Conservation (phyloP, 2,113 vertebrate species). For the Stercorarius parasiticus region DNA sequence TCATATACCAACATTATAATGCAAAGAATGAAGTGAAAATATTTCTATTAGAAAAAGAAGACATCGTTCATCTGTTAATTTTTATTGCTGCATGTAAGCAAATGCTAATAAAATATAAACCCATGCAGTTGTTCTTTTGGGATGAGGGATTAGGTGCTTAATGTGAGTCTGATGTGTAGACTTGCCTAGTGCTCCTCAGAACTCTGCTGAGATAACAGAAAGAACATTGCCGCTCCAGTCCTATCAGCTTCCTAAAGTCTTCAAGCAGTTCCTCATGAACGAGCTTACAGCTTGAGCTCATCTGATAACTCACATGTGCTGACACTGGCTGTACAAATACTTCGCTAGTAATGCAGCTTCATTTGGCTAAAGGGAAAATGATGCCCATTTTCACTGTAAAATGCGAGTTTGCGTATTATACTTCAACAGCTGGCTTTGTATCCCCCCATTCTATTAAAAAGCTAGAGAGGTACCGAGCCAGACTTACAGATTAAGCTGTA, state of each 20-base stretch:
- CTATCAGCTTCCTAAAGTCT: constrained; percentile 24
- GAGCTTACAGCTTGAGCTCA: not conserved
- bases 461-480: not conserved
- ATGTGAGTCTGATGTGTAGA: not conserved
- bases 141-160: not conserved
- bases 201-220: not conserved
- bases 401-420: not conserved
- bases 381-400: not conserved
- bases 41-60: not conserved
- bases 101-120: not conserved
- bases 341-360: not conserved
- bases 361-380: not conserved
- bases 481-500: not conserved
- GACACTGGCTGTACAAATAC: not conserved
- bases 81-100: not conserved
- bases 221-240: not conserved
- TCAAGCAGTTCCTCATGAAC: not conserved
- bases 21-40: not conserved
- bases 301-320: not conserved
- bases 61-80: not conserved
- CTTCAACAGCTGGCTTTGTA: fast-evolving
- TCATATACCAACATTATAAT: not conserved
- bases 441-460: not conserved
- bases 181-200: not conserved
- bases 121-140: not conserved